Conservation (phyloP, 2,797 vertebrate genomes). For the Pangasius krempfi region DNA sequence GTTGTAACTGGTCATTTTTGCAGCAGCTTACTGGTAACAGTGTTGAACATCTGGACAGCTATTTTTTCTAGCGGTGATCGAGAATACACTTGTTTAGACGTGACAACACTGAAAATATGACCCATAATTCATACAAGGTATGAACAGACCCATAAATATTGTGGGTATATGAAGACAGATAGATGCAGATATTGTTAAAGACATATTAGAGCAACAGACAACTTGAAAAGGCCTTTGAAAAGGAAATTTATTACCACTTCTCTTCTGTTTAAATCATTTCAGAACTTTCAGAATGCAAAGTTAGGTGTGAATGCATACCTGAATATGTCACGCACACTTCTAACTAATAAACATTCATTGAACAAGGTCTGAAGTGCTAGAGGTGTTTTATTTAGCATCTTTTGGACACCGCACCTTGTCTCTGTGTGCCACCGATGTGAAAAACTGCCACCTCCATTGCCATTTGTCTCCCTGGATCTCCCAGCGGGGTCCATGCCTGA, state of each 20-base stretch:
- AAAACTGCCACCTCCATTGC: constrained; percentile 48
- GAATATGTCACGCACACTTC: constrained; percentile 6
- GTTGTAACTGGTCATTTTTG: background rate
- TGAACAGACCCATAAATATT: background rate
- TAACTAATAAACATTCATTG: constrained; percentile 25
- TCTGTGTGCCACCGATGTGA: constrained; percentile 42
- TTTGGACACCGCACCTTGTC: constrained; percentile 33
- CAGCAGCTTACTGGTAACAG: background rate
- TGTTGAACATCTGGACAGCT: background rate
- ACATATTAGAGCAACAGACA: background rate
- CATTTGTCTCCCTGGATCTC: constrained; percentile 50
- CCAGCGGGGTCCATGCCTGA: constrained; percentile 31
- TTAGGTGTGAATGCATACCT: background rate
- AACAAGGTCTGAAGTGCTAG: constrained; percentile 30
- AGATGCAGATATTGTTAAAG: background rate
- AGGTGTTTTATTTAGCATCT: constrained; percentile 45
- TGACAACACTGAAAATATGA: background rate
- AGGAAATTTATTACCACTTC: background rate
- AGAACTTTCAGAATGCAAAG: background rate
- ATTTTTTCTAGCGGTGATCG: background rate
- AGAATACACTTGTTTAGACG: background rate
- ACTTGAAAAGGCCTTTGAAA: background rate
- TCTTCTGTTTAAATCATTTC: background rate
- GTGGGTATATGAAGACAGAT: background rate
- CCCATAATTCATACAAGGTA: background rate